phyloP scores from a whole-genome alignment of 2,888 invertebrate species.

The Trichacis sp. region DNA sequence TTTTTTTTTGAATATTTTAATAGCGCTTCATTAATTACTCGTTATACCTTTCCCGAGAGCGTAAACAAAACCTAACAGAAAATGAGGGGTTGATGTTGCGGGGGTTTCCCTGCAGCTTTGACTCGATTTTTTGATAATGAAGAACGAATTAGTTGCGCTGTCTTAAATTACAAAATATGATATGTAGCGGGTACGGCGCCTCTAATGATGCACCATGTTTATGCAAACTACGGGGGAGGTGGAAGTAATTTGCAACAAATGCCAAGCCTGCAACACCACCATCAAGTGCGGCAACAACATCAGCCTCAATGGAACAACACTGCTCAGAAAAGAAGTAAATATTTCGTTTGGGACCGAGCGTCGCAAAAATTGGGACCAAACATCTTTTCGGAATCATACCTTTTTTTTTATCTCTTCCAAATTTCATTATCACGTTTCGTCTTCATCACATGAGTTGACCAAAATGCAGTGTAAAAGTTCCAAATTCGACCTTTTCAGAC shows the following conservation, averaged over 20 bases:
- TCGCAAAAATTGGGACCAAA: too few relatives aligned
- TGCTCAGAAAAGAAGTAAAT: constrained; percentile 71
- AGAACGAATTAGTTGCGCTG: constrained; percentile 48
- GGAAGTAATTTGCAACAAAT: constrained; percentile 71
- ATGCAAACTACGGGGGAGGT: constrained; percentile 73
- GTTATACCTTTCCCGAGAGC: too few relatives aligned
- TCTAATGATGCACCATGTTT: constrained; percentile 72
- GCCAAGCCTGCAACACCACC: constrained; percentile 72
- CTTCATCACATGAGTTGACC: constrained; percentile 9
- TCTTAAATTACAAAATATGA: constrained; percentile 60
- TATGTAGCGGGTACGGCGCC: constrained; percentile 70
- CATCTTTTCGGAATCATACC: too few relatives aligned
- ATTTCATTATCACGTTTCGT: too few relatives aligned
- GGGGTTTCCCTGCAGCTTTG: constrained; percentile 59
- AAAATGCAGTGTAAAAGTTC: constrained; percentile 21
- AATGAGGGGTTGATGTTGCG: too few relatives aligned
- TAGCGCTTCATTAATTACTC: too few relatives aligned
- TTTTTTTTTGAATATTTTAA: too few relatives aligned
- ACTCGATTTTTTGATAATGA: constrained; percentile 45
- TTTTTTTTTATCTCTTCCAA: too few relatives aligned
- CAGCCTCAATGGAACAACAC: constrained; percentile 70
- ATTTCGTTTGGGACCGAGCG: constrained; percentile 48
- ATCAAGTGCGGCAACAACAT: constrained; percentile 69
- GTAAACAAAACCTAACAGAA: too few relatives aligned
- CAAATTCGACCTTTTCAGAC: constrained; percentile 52